Evolutionary conservation across 2,888 invertebrate species (phyloP).

Genomic region (Enchytraeus crypticus): DNA sequence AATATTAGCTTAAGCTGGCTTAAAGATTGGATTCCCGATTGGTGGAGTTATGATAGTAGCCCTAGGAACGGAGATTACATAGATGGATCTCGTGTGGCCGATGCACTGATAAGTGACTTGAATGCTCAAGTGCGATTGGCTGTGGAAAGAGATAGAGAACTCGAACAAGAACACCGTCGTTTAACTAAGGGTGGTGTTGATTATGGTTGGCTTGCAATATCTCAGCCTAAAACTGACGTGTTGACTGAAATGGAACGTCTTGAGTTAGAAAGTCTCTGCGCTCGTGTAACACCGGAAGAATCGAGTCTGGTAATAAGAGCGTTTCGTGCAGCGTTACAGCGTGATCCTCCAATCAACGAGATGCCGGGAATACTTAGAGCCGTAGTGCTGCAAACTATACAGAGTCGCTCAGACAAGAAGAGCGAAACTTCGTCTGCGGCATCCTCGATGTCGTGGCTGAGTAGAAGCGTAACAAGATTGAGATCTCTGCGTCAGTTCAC

Average conservation of each 20-base stretch:
- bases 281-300: constrained; percentile 36
- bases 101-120: constrained; percentile 23
- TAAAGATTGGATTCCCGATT: no score
- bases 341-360: constrained; percentile 29
- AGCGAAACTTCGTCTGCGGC: constrained; percentile 37
- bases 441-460: constrained; percentile 40
- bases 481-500: no score
- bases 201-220: constrained; percentile 42
- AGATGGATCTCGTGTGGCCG: constrained; percentile 11
- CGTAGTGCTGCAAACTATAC: constrained; percentile 33
- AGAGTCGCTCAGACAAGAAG: constrained; percentile 26
- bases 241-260: constrained; percentile 41
- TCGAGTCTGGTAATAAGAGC: constrained; percentile 36
- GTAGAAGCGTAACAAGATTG: constrained; percentile 35
- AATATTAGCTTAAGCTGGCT: no score
- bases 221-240: constrained; percentile 33
- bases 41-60: no score
- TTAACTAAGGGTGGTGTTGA: constrained; percentile 36
- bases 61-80: no score
- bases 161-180: constrained; percentile 32
- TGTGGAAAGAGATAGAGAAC: constrained; percentile 29
- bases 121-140: constrained; percentile 28
- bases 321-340: constrained; percentile 35
- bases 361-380: constrained; percentile 36
- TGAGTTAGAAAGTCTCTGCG: constrained; percentile 41